A percentile compares a stretch with the other conserved stretches of the same genome.
These are phyloP conservation scores for Aurelia aurita complex sp. Pacific DNA, from an alignment of 30 jellyfish, hydroid and myxozoan genomes.

Conservation along the genomic window DNA sequence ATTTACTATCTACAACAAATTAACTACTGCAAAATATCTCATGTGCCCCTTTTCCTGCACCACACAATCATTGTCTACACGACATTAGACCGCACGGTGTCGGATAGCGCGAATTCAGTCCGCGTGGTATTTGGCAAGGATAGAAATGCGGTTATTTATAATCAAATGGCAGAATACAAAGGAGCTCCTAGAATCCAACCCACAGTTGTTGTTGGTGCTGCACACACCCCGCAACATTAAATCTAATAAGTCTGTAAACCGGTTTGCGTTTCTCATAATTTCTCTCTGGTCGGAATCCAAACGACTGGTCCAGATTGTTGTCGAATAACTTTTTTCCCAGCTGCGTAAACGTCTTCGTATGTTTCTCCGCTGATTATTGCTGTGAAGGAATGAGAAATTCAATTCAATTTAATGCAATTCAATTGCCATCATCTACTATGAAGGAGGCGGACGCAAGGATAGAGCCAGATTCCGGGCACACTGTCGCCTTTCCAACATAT, in stretches of 20 bases:
- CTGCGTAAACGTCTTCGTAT: constrained; percentile 85
- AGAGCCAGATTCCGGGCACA: no score
- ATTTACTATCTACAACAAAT: constrained; percentile 1
- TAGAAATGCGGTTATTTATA: neutral
- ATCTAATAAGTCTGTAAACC: neutral
- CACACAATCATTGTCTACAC: neutral
- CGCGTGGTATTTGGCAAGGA: no score
- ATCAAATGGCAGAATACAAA: constrained; percentile 1
- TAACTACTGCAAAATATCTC: neutral
- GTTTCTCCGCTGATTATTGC: constrained; percentile 96
- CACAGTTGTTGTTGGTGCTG: constrained; percentile 10
- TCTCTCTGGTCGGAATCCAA: constrained; percentile 98
- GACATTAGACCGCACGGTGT: neutral
- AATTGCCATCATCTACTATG: no score
- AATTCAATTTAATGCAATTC: no score
- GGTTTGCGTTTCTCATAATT: constrained; percentile 46
- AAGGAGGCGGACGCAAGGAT: no score
- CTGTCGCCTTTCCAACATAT: no score
- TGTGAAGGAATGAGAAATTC: constrained; percentile 10
- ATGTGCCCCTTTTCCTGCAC: constrained; percentile 27
- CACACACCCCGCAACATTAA: constrained; percentile 16
- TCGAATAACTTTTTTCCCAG: constrained; percentile 77
- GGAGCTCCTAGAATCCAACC: neutral
- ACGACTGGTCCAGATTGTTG: constrained; percentile 97
- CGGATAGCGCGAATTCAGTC: no score